phyloP scores from a whole-genome alignment of 2,797 vertebrate species.

The Holocentrus rufus region DNA sequence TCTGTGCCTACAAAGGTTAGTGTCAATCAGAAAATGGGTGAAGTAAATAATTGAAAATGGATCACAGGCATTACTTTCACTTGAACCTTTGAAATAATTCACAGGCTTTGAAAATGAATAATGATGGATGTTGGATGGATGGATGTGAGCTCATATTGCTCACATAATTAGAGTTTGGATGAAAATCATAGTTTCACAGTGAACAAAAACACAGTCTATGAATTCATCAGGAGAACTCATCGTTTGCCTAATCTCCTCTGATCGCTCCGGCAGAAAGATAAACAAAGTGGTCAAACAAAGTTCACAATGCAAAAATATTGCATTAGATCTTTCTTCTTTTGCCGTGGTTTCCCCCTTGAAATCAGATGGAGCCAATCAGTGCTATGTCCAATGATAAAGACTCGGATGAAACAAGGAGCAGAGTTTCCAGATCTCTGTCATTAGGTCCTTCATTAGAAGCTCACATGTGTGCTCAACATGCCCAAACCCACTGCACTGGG shows the following conservation, averaged over 20 bases:
- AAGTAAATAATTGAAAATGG: too few species aligned
- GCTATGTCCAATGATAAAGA: constrained; percentile 23
- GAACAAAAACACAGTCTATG: neutral
- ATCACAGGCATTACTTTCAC: constrained; percentile 5
- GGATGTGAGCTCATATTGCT: neutral
- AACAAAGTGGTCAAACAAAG: constrained; percentile 13
- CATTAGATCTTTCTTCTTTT: neutral
- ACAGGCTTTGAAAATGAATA: neutral
- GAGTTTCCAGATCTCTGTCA: constrained; percentile 39
- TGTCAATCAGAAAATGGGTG: too few species aligned
- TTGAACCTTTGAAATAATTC: neutral
- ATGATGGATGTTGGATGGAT: neutral
- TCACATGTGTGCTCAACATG: constrained; percentile 68
- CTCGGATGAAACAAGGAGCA: constrained; percentile 24
- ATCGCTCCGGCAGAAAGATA: neutral
- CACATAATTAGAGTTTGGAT: neutral
- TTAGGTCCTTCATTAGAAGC: constrained; percentile 46
- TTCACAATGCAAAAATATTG: constrained; percentile 18
- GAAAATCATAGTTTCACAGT: neutral
- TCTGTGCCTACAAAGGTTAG: too few species aligned
- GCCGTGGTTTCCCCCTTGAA: neutral
- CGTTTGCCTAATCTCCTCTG: neutral
- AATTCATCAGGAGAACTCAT: constrained; percentile 7
- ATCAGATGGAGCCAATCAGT: constrained; percentile 50
- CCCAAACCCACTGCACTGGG: constrained; percentile 27